Evolutionary conservation across 2,113 vertebrate species (phyloP), one percentile per base, ranked within the genome.

Genomic region (Brachionichthys hirsutus): DNA sequence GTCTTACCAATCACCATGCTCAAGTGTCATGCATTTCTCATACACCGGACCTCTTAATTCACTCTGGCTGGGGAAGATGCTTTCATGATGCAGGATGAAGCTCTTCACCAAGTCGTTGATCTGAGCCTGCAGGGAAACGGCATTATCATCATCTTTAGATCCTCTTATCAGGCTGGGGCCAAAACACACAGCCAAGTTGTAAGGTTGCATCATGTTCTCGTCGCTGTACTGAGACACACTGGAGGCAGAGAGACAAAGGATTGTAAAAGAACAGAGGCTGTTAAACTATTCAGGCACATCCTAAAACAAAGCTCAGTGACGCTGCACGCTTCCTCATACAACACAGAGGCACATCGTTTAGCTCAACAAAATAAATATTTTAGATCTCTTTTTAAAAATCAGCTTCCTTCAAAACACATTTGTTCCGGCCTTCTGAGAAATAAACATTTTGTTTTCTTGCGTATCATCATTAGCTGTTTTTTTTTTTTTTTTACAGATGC

Each of bases 131-230:
- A 95, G 77, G 15, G 91, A 87, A 55, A 94, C 92, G 0, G 86
- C 90, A 34, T 96, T 92, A 4, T 92, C 90, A 1, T 87, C 91
- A 0, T 87, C 53, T 41, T 22, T 12, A 0, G 83, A 83, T 12
- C 91, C 87, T 2, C 91, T 78, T 22, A 94, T 79, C 62, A 95
- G 85, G 0, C 91, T 94, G 11, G 94, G 94, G 9, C 94, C 94
- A 1, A 95, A 95, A 81, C 94, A 95, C 71, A 95, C 94, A 0
- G 94, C 94, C 85, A 95, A 64, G 75, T 95, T 95, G 81, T 94
- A 94, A 7, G 93, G 90, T 58, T 94, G 92, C 94, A 95, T 94
- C 93, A 95, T 94, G 88, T 94, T 94, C 88, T 94, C 93, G 0
- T 94, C 93, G 2, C 93, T 95, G 86, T 94, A 94, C 82, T 94